Conservation (phyloP, 64 coral and sea anemone species). For the Actinia tenebrosa region DNA sequence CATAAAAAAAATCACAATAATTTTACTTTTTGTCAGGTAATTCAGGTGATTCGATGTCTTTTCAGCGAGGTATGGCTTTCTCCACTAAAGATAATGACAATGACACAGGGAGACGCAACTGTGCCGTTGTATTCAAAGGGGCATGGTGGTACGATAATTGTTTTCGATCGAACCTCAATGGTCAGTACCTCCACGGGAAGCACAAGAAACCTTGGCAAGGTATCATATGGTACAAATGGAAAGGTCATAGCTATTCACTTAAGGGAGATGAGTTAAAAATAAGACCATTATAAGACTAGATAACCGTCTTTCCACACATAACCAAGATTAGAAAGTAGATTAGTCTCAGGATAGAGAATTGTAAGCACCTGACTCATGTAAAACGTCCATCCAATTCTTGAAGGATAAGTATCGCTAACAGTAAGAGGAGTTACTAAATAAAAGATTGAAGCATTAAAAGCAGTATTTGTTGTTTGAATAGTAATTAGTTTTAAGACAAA, state of each 20-base stretch:
- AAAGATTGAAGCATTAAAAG: too few relatives aligned
- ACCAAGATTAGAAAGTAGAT: not conserved
- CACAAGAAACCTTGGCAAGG: constrained; percentile 10
- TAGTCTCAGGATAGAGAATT: too few relatives aligned
- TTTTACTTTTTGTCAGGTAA: not conserved
- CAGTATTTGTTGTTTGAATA: too few relatives aligned
- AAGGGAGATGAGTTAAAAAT: constrained; percentile 43
- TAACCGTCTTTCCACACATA: not conserved
- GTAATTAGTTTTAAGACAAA: too few relatives aligned
- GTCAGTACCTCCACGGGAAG: constrained; percentile 17
- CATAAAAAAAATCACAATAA: not conserved
- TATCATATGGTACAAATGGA: constrained; percentile 8
- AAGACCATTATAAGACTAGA: constrained; percentile 8
- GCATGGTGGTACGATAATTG: constrained; percentile 11
- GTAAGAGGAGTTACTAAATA: too few relatives aligned
- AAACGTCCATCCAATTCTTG: too few relatives aligned
- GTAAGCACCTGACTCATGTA: too few relatives aligned
- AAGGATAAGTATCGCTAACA: too few relatives aligned
- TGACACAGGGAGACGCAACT: not conserved
- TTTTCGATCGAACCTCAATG: constrained; percentile 19
- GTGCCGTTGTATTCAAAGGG: not conserved
- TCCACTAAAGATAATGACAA: constrained; percentile 28
- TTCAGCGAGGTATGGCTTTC: not conserved
- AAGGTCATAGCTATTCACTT: constrained; percentile 28
- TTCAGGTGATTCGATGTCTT: not conserved